Evolutionary conservation across 2,113 vertebrate genomes (phyloP).

Genomic region (Litocranius walleri): DNA sequence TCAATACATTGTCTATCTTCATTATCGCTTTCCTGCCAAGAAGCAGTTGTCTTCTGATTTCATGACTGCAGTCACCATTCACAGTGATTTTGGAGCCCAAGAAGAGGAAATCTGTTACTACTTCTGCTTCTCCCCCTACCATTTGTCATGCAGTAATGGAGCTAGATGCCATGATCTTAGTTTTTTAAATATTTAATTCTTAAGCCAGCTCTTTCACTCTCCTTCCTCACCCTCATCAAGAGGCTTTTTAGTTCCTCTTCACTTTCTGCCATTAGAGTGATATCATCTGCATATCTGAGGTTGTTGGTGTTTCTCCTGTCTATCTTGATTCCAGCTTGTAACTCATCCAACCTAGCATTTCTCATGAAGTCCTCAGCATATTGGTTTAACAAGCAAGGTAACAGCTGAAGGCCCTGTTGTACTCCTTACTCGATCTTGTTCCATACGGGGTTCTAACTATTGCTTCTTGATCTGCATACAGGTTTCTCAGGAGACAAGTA

Average conservation of each 20-base stretch:
- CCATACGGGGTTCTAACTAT: not conserved
- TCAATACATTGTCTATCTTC: not conserved
- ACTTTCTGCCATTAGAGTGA: not conserved
- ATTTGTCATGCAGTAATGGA: not conserved
- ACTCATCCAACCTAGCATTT: not conserved
- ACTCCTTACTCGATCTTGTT: not conserved
- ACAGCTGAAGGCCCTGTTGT: not conserved
- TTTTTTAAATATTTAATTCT: not conserved
- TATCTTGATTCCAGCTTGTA: not conserved
- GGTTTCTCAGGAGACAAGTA: not conserved
- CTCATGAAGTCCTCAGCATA: fast-evolving
- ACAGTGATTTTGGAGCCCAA: not conserved
- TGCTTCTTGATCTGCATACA: not conserved
- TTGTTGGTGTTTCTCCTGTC: not conserved
- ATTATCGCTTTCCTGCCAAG: not conserved
- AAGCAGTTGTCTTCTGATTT: not conserved
- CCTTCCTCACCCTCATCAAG: not conserved
- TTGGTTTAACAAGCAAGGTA: not conserved
- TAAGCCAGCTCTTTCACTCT: not conserved
- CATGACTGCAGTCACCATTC: not conserved
- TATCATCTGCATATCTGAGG: not conserved
- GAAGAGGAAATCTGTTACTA: not conserved
- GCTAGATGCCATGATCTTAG: not conserved
- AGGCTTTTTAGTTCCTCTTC: not conserved
- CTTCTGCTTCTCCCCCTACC: not conserved